Base-by-base conservation (phyloP, 2,888 invertebrate genomes). In the Xanthia togata region DNA sequence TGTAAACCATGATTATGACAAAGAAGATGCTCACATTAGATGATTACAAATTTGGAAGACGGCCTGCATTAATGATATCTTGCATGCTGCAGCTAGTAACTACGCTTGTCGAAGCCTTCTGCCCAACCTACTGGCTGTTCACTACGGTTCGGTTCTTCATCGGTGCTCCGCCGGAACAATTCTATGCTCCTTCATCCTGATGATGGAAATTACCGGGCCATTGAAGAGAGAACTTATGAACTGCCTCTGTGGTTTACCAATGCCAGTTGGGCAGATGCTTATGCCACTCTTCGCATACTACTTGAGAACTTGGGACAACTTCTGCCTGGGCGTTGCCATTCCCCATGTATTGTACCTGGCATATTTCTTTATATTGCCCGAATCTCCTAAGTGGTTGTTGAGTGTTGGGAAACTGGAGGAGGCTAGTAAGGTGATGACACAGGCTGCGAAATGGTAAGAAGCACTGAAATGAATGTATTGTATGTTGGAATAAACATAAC, bases 361-460 rank as follows among this genome's bases (percentile, higher is more conserved):
- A 1, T 98, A 97, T 83, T 97, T 97, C 87, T 97, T 97, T 96
- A 88, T 97, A 20, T 93, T 98, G 59, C 98, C 98, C 0, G 98
- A 98, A 92, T 98, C 98, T 0, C 98, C 98, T 0, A 97, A 98
- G 67, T 98, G 98, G 98, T 94, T 98, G 50, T 95, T 98, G 63
- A 97, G 97, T 1, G 97, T 97, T n/a, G 98, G 98, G 0, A 96
- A 96, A 72, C 92, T 97, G 73, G 97, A 97, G 11, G 94, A 97
- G 64, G 97, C 98, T 0, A 95, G 97, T 12, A 90, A 92, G 69
- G 95, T 98, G 1, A 93, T 98, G 81, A 96, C 97, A 86, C 97
- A 95, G 79, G 97, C 97, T 4, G 98, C 98, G 0, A 95, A 93
- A 83, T 88, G 87, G 86, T 94, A 79, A 90, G 90, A 79, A 90